Conservation (phyloP, 1,140 invertebrate species). For the Drosophila varians region DNA sequence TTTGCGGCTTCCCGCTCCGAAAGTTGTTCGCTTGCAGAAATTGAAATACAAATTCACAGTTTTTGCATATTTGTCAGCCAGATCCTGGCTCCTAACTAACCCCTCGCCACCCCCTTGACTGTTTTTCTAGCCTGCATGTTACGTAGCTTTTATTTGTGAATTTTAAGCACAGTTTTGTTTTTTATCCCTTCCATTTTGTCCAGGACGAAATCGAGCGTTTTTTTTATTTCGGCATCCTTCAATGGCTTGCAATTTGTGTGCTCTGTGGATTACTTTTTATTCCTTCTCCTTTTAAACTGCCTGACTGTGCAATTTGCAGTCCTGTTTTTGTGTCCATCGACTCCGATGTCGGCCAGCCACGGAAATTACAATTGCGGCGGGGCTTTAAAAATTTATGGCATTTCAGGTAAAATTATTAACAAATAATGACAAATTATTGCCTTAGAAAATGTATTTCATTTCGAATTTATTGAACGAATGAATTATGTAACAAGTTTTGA, state of each 20-base stretch:
- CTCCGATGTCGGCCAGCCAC: conserved; percentile 44
- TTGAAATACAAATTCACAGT: conserved; percentile 72
- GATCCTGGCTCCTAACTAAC: conserved; percentile 38
- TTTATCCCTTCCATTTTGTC: not conserved
- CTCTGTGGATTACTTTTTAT: conserved; percentile 38
- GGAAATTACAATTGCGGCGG: conserved; percentile 38
- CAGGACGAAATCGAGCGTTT: conserved; percentile 4
- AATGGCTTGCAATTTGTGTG: conserved; percentile 52
- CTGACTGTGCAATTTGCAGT: conserved; percentile 51
- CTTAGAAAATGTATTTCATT: too few relatives aligned
- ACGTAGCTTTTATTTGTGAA: conserved; percentile 53
- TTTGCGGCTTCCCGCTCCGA: conserved; percentile 39
- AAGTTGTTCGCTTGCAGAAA: conserved; percentile 43
- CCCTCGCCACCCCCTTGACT: conserved; percentile 6
- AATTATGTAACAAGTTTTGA: conserved; percentile 39
- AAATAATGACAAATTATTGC: conserved; percentile 53
- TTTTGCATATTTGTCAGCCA: conserved; percentile 64
- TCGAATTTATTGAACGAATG: conserved; percentile 36
- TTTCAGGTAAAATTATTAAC: conserved; percentile 36
- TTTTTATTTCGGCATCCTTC: conserved; percentile 9
- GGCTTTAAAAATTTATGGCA: conserved; percentile 39
- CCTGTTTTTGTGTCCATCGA: conserved; percentile 15
- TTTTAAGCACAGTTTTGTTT: conserved; percentile 52
- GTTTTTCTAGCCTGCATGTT: conserved; percentile 24
- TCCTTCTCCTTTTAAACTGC: conserved; percentile 16